Evolutionary conservation across 2,113 vertebrate genomes (phyloP).

Genomic region (Cynocephalus volans): DNA sequence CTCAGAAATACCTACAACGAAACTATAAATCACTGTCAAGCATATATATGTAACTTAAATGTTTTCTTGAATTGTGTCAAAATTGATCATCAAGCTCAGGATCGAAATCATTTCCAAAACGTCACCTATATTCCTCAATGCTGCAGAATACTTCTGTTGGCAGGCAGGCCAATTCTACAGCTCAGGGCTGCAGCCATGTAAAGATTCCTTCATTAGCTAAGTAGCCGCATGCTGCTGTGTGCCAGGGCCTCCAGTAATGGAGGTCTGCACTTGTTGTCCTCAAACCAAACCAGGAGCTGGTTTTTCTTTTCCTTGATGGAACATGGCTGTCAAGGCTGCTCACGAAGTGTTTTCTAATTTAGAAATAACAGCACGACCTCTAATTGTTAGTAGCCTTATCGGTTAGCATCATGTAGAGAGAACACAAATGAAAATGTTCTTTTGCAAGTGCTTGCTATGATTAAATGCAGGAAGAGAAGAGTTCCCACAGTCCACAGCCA

Average conservation of each 20-base stretch:
- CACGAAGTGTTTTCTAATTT: slow-evolving; percentile 80
- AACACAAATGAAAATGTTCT: slow-evolving; percentile 76
- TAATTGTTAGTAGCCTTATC: slow-evolving; percentile 83
- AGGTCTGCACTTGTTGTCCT: slow-evolving; percentile 45
- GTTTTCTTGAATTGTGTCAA: slow-evolving; percentile 5
- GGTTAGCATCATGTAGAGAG: slow-evolving; percentile 69
- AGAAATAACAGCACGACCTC: slow-evolving; percentile 82
- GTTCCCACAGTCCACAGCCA: background rate
- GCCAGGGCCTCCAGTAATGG: background rate
- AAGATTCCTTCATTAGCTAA: slow-evolving; percentile 7
- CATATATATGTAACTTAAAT: background rate
- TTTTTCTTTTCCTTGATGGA: slow-evolving; percentile 72
- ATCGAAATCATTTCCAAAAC: slow-evolving; percentile 58
- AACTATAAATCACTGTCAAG: slow-evolving; percentile 12
- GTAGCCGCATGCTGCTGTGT: background rate
- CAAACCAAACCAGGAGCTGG: slow-evolving; percentile 68
- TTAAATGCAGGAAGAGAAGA: slow-evolving; percentile 25
- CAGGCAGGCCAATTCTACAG: background rate
- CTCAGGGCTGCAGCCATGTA: background rate
- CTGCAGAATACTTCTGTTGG: background rate
- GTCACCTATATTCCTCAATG: background rate
- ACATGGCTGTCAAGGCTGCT: slow-evolving; percentile 70
- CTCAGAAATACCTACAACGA: slow-evolving; percentile 20
- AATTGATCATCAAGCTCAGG: background rate
- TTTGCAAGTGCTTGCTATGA: slow-evolving; percentile 55